Evolutionary conservation across 2,113 vertebrate genomes (phyloP).

Genomic region (Gavia stellata): DNA sequence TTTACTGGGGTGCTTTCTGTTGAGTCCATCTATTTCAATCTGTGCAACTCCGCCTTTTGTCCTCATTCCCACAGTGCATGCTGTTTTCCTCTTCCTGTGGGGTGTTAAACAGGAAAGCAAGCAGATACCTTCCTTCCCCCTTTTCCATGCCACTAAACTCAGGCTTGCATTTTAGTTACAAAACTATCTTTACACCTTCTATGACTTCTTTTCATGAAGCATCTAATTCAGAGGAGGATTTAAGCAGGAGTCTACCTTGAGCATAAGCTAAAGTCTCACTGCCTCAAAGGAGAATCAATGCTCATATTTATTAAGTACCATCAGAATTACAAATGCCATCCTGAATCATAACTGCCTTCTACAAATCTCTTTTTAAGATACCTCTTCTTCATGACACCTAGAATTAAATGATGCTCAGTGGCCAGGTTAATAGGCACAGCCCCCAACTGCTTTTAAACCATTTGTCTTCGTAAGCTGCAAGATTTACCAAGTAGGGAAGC

Average conservation of each 20-base stretch:
- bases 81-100: background rate
- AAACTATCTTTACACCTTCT: background rate
- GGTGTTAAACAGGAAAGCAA: background rate
- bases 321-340: background rate
- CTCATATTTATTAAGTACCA: background rate
- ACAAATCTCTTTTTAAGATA: background rate
- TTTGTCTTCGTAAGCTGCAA: background rate
- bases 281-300: background rate
- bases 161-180: background rate
- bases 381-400: background rate
- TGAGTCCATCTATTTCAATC: background rate
- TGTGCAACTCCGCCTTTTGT: background rate
- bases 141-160: background rate
- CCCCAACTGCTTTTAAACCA: background rate
- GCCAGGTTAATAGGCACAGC: background rate
- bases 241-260: background rate
- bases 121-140: background rate
- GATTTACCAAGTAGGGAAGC: background rate
- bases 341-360: background rate
- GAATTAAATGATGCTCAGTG: background rate
- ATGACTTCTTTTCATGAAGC: background rate
- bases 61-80: background rate
- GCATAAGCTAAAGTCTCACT: background rate
- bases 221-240: background rate
- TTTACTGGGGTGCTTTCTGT: background rate